Conservation (phyloP, 2,888 invertebrate species). For the Xanthia togata region DNA sequence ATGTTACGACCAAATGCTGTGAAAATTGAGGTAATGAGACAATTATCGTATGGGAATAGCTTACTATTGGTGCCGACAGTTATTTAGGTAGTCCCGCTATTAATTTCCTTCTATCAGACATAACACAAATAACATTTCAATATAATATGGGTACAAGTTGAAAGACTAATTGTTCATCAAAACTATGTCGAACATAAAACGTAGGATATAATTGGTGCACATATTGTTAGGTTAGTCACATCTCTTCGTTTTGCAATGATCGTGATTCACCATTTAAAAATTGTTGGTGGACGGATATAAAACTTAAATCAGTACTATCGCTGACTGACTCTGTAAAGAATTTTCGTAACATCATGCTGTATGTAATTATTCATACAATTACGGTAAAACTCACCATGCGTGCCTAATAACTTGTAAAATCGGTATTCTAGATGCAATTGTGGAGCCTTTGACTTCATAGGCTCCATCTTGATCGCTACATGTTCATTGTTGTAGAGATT, state of each 20-base stretch:
- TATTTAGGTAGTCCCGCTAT: constrained; percentile 4
- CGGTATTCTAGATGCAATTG: constrained; percentile 99
- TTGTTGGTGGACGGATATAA: constrained; percentile 46
- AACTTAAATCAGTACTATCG: constrained; percentile 36
- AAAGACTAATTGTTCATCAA: not conserved
- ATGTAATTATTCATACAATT: constrained; percentile 59
- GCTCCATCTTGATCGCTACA: constrained; percentile 99
- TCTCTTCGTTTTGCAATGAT: constrained; percentile 63
- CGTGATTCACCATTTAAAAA: constrained; percentile 66
- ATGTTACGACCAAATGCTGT: constrained; percentile 18
- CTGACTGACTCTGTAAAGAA: constrained; percentile 45
- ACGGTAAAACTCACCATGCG: constrained; percentile 94
- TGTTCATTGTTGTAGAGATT: constrained; percentile 99
- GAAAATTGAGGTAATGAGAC: constrained; percentile 22
- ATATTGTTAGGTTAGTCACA: constrained; percentile 60
- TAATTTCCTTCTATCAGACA: constrained; percentile 11
- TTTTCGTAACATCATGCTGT: constrained; percentile 52
- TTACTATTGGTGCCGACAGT: constrained; percentile 42
- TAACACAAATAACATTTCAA: constrained; percentile 4
- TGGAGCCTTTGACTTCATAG: constrained; percentile 99
- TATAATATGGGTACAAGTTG: not conserved
- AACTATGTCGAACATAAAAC: constrained; percentile 52
- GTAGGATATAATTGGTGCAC: constrained; percentile 60
- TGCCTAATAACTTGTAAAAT: constrained; percentile 99
- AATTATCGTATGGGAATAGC: constrained; percentile 34